These are phyloP conservation scores for Synaphobranchus kaupii DNA, from an alignment of 2,797 vertebrate genomes.

Conservation along the genomic window DNA sequence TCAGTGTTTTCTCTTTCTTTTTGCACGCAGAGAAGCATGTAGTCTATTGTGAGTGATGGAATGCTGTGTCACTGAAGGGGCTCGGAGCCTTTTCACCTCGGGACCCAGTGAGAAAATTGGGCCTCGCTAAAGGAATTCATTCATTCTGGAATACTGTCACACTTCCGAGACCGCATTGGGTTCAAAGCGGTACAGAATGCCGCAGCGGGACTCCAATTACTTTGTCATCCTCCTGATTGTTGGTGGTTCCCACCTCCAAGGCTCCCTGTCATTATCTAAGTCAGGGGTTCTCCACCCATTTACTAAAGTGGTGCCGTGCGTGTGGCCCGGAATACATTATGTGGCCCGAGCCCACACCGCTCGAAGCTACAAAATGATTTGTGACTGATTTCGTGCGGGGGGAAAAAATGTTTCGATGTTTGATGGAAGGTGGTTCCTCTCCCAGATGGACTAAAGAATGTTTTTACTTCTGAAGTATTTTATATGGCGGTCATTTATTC, in stretches of 20 bases:
- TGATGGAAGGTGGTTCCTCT: neutral
- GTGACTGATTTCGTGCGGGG: neutral
- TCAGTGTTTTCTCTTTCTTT: neutral
- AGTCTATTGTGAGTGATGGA: conserved; percentile 4
- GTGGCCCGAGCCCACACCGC: neutral
- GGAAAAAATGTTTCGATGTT: neutral
- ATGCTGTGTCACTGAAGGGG: conserved; percentile 12
- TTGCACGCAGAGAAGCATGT: conserved; percentile 5
- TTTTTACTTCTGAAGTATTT: neutral
- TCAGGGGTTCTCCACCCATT: neutral
- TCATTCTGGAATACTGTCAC: conserved; percentile 3
- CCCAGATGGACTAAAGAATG: neutral
- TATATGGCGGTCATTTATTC: neutral
- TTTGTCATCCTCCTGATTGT: conserved; percentile 15
- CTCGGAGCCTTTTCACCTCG: neutral
- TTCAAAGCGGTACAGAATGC: neutral
- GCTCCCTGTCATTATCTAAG: conserved; percentile 15
- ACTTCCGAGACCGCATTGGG: neutral
- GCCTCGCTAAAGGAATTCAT: neutral
- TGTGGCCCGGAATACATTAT: neutral
- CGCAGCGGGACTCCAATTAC: conserved; percentile 9
- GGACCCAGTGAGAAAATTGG: conserved; percentile 18
- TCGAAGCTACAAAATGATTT: neutral
- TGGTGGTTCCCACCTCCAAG: neutral
- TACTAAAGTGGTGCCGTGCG: neutral